phyloP scores from a whole-genome alignment of 2,888 invertebrate species.

The Phlogophora meticulosa region DNA sequence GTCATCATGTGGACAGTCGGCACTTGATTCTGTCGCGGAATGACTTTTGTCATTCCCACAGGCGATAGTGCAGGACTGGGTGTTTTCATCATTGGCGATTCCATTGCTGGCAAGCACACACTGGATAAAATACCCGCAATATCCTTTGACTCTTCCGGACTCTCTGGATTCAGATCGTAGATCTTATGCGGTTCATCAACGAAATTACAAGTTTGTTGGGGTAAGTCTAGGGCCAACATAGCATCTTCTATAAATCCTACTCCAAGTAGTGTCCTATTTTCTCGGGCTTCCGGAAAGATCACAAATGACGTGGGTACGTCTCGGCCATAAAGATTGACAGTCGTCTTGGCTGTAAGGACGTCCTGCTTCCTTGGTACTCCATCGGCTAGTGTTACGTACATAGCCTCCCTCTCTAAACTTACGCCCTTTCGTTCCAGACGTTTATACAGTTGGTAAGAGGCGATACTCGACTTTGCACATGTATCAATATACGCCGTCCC shows the following conservation, averaged over 20 bases:
- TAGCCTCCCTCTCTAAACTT: slow-evolving; percentile 19
- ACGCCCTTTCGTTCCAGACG: slow-evolving; percentile 16
- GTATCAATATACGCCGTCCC: slow-evolving; percentile 44
- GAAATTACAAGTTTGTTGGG: slow-evolving; percentile 22
- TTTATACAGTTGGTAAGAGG: slow-evolving; percentile 28
- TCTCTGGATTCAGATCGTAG: slow-evolving; percentile 8
- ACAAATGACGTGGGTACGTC: slow-evolving; percentile 6
- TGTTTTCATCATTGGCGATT: background rate
- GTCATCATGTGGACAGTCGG: background rate
- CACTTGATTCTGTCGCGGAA: too few species aligned
- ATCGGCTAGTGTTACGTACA: slow-evolving; percentile 41
- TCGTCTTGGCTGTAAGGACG: slow-evolving; percentile 12
- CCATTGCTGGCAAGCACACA: slow-evolving; percentile 2
- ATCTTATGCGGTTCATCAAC: slow-evolving; percentile 8
- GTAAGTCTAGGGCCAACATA: slow-evolving; percentile 14
- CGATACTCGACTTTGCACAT: slow-evolving; percentile 45
- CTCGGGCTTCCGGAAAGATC: slow-evolving; percentile 1
- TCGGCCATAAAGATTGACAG: slow-evolving; percentile 9
- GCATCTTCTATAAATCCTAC: slow-evolving; percentile 27
- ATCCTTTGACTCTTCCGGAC: background rate
- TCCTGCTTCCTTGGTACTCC: slow-evolving; percentile 34
- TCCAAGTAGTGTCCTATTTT: slow-evolving; percentile 23
- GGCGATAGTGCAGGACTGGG: background rate
- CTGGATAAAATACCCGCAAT: slow-evolving; percentile 10
- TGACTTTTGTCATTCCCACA: too few species aligned